Evolutionary conservation across 2,888 invertebrate species (phyloP).

Genomic region (Brachyptera risi): DNA sequence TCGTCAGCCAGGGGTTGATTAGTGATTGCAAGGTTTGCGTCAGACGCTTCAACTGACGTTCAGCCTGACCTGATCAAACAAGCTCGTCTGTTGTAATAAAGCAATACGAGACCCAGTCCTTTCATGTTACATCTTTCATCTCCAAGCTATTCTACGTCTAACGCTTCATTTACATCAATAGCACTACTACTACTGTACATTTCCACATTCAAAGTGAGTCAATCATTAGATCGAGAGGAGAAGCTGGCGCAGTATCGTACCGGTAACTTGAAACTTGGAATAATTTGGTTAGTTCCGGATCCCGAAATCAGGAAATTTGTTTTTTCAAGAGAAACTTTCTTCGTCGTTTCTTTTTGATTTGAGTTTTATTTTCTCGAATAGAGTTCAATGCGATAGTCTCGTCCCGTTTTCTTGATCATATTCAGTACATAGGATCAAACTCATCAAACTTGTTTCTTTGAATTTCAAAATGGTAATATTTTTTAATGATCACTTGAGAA

Average conservation of each 20-base stretch:
- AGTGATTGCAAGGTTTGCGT: slow-evolving; percentile 1
- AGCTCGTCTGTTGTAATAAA: not conserved
- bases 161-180: slow-evolving; percentile 3
- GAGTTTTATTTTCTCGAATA: not conserved
- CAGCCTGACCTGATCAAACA: not conserved
- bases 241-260: not conserved
- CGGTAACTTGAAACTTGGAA: slow-evolving; percentile 1
- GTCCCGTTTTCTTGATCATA: no score
- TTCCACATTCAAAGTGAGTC: slow-evolving; percentile 1
- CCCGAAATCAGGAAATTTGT: slow-evolving; percentile 7
- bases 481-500: no score
- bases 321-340: no score
- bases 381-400: no score
- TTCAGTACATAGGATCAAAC: no score
- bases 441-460: no score
- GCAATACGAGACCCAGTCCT: not conserved
- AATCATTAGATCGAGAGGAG: not conserved
- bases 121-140: no score
- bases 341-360: not conserved
- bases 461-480: no score
- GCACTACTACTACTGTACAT: not conserved
- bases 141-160: not conserved
- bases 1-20: slow-evolving; percentile 10
- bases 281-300: slow-evolving; percentile 9
- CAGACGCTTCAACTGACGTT: slow-evolving; percentile 4